These are phyloP conservation scores for Ceriagrion tenellum DNA, from an alignment of 2,888 invertebrate genomes.

Conservation along the genomic window DNA sequence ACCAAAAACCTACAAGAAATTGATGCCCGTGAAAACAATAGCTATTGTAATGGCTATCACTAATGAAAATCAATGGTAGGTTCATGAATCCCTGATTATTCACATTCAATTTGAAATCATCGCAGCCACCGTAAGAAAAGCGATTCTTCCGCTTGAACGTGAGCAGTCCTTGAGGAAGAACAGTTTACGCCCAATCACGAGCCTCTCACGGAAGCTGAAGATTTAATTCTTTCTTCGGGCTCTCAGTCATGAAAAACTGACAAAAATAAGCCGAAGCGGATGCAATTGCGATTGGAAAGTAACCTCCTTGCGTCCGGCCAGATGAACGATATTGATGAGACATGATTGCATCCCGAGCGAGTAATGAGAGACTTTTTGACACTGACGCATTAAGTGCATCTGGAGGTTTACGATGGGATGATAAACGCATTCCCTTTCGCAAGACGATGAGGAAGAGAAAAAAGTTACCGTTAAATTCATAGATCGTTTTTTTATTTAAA, in stretches of 20 bases:
- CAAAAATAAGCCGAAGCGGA: neutral
- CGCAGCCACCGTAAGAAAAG: neutral
- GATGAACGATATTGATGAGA: constrained; percentile 4
- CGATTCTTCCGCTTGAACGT: neutral
- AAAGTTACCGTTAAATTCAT: neutral
- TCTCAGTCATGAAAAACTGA: neutral
- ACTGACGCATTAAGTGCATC: neutral
- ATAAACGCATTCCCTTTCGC: neutral
- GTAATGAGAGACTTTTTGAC: constrained; percentile 19
- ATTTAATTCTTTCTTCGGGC: neutral
- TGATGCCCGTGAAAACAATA: neutral
- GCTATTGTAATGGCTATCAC: neutral
- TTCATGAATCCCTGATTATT: neutral
- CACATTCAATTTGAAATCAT: neutral
- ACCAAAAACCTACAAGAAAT: too few relatives aligned
- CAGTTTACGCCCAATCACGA: neutral
- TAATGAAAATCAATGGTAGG: neutral
- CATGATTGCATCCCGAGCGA: neutral
- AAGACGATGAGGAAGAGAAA: neutral
- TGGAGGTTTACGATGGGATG: neutral
- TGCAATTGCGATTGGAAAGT: neutral
- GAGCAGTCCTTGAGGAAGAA: neutral
- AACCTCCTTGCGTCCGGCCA: neutral
- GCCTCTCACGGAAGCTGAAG: neutral
- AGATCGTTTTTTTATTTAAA: neutral